Evolutionary conservation across 2,113 vertebrate species (phyloP).

Genomic region (Eonycteris spelaea): DNA sequence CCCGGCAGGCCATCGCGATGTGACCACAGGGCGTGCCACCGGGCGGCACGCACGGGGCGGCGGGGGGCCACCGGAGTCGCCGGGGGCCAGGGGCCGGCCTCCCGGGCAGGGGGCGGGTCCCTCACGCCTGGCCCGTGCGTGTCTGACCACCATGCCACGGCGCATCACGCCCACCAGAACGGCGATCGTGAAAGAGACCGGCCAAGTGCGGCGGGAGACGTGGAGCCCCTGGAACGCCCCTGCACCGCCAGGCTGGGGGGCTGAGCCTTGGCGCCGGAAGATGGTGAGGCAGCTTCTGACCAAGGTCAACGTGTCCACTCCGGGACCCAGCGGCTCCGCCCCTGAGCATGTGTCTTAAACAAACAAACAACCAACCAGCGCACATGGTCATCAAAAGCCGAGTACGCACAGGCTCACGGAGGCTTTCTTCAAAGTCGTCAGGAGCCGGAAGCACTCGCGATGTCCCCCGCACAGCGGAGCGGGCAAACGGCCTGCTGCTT

Average conservation of each 20-base stretch:
- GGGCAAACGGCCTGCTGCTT: not conserved
- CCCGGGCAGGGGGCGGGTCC: not conserved
- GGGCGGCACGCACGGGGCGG: rapidly evolving
- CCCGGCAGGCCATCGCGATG: rapidly evolving
- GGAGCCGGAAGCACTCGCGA: no score
- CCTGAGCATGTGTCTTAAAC: not conserved
- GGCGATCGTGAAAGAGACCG: rapidly evolving
- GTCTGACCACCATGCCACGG: not conserved
- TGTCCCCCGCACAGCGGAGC: not conserved
- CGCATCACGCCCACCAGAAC: not conserved
- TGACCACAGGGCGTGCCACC: rapidly evolving
- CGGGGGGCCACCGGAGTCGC: rapidly evolving
- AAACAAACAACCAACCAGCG: no score
- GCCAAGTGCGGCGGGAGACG: not conserved
- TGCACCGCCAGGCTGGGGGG: rapidly evolving
- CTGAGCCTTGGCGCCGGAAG: rapidly evolving
- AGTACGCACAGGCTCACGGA: rapidly evolving
- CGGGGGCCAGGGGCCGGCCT: not conserved
- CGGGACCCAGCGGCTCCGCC: not conserved
- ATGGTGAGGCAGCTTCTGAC: not conserved
- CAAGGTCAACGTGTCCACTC: rapidly evolving
- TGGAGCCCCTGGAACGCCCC: rapidly evolving
- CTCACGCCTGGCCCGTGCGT: not conserved
- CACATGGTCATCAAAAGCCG: rapidly evolving
- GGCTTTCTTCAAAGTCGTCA: not conserved